These are phyloP conservation scores for Agelastica alni DNA, from an alignment of 2,888 invertebrate species.

Conservation along the genomic window DNA sequence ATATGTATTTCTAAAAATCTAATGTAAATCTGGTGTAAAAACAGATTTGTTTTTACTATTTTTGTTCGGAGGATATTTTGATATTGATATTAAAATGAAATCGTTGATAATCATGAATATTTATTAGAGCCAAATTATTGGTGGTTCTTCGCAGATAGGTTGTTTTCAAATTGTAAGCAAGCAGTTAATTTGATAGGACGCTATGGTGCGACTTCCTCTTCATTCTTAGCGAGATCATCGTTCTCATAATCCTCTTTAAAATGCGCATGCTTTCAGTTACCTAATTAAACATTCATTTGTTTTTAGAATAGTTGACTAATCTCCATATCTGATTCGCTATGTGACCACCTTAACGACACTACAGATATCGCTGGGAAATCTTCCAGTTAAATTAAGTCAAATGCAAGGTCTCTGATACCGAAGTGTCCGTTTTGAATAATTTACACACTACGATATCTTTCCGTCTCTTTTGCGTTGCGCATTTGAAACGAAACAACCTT, in stretches of 20 bases:
- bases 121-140: too few relatives aligned
- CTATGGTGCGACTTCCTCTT: constrained; percentile 32
- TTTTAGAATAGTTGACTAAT: constrained; percentile 52
- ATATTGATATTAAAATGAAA: too few relatives aligned
- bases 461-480: constrained; percentile 37
- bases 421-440: constrained; percentile 46
- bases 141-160: too few relatives aligned
- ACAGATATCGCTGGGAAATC: constrained; percentile 52
- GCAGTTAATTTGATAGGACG: constrained; percentile 22
- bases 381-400: constrained; percentile 52
- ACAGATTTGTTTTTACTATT: too few relatives aligned
- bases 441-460: constrained; percentile 40
- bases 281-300: constrained; percentile 52
- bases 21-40: too few relatives aligned
- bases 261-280: constrained; percentile 51
- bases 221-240: constrained; percentile 39
- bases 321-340: constrained; percentile 53
- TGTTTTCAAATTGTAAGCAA: too few relatives aligned
- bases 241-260: constrained; percentile 51
- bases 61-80: too few relatives aligned
- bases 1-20: too few relatives aligned
- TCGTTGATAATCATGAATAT: too few relatives aligned
- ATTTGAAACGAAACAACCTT: constrained; percentile 19
- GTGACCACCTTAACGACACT: constrained; percentile 53
- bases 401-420: constrained; percentile 49